These are phyloP conservation scores for Pachydiplax longipennis DNA, from an alignment of 2,888 invertebrate species.

Conservation along the genomic window DNA sequence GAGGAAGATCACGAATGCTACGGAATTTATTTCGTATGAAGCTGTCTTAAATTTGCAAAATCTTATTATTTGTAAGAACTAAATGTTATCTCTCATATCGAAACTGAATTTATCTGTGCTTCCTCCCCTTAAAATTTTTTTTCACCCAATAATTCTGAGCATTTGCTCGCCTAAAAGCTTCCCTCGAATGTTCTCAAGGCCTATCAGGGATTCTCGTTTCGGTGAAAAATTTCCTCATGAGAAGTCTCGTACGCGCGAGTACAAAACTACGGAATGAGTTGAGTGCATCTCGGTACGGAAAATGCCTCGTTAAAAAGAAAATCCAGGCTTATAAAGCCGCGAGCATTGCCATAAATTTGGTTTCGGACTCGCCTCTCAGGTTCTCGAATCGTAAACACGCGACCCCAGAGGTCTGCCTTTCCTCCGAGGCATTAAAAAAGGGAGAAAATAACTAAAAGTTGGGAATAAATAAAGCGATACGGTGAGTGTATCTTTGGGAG, in stretches of 20 bases:
- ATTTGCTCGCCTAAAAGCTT: too few species aligned
- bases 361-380: neutral
- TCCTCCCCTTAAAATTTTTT: too few species aligned
- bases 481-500: neutral
- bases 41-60: too few species aligned
- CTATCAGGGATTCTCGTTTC: neutral
- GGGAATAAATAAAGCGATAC: neutral
- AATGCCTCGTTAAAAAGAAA: neutral
- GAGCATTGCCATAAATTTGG: neutral
- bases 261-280: neutral
- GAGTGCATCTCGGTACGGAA: neutral
- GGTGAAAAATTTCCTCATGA: neutral
- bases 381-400: neutral
- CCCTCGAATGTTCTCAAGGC: neutral
- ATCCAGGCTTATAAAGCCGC: neutral
- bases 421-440: neutral
- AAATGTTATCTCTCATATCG: too few species aligned
- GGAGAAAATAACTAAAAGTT: neutral
- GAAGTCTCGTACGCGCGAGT: neutral
- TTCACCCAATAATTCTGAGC: too few species aligned
- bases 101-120: too few species aligned
- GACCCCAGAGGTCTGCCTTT: neutral
- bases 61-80: too few species aligned
- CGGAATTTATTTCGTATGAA: too few species aligned
- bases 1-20: too few species aligned